Evolutionary conservation across 2,888 invertebrate genomes (phyloP).

Genomic region (Eristalis tenax): DNA sequence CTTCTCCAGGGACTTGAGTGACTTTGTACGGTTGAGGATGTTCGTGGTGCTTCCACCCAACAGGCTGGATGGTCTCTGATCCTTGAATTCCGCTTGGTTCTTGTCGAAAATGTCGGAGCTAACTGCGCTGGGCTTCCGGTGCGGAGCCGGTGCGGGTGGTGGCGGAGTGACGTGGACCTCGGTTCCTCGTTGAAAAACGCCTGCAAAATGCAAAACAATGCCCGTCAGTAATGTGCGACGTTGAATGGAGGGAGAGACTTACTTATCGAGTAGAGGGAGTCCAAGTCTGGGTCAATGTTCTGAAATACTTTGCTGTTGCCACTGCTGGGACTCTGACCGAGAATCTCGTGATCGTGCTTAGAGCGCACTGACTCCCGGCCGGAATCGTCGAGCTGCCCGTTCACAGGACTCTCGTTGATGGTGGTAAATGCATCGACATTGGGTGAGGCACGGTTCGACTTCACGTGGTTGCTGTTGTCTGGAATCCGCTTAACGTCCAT

Average conservation of each 20-base stretch:
- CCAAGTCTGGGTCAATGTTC: constrained; percentile 84
- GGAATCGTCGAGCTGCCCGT: constrained; percentile 74
- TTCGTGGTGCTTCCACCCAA: constrained; percentile 31
- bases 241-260: constrained; percentile 70
- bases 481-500: constrained; percentile 80
- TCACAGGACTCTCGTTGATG: constrained; percentile 77
- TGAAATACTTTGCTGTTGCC: constrained; percentile 81
- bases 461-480: constrained; percentile 76
- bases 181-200: constrained; percentile 79
- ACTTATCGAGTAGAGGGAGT: constrained; percentile 89
- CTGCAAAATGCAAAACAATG: constrained; percentile 67
- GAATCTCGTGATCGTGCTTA: constrained; percentile 75
- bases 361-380: constrained; percentile 73
- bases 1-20: constrained; percentile 54
- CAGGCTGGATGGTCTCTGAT: constrained; percentile 46
- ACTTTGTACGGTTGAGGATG: constrained; percentile 56
- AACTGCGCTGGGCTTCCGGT: constrained; percentile 83
- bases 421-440: constrained; percentile 65
- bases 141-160: constrained; percentile 89
- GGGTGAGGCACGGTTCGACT: constrained; percentile 64
- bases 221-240: background rate
- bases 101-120: constrained; percentile 67
- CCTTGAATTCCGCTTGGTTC: constrained; percentile 51
- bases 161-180: constrained; percentile 85
- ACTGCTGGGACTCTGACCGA: constrained; percentile 79